Percentiles rank a stretch among this genome's conserved stretches.
Evolutionary conservation across 2,888 invertebrate genomes (phyloP).

Genomic region (Muscina levida): DNA sequence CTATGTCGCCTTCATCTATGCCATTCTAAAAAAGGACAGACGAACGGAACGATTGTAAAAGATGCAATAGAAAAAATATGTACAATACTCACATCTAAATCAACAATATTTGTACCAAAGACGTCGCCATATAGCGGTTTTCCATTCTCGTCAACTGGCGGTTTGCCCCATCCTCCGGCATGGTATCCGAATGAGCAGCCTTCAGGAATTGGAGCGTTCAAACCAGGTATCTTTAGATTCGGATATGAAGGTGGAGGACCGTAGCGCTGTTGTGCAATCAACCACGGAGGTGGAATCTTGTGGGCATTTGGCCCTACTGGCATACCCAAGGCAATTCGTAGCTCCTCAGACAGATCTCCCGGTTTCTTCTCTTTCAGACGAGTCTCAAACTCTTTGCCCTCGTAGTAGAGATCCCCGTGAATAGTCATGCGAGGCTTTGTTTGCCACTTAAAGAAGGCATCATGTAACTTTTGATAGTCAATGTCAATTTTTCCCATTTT

Average conservation of each 20-base stretch:
- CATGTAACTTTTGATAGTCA: conserved; percentile 99
- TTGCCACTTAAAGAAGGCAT: conserved; percentile 99
- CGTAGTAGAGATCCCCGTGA: conserved; percentile 99
- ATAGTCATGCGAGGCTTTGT: conserved; percentile 99
- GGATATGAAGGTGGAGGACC: conserved; percentile 99
- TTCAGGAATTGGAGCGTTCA: conserved; percentile 99
- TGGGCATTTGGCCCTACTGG: conserved; percentile 96
- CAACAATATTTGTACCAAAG: conserved; percentile 91
- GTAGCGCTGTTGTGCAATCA: conserved; percentile 87
- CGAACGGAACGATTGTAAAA: conserved; percentile 27
- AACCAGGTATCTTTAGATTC: conserved; percentile 97
- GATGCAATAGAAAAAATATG: background rate
- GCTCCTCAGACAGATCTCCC: conserved; percentile 96
- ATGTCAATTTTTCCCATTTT: conserved; percentile 99
- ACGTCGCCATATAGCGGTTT: conserved; percentile 99
- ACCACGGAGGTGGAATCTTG: conserved; percentile 95
- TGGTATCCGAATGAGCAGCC: conserved; percentile 99
- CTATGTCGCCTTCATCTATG: conserved; percentile 92
- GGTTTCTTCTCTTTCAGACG: conserved; percentile 98
- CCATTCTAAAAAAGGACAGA: conserved; percentile 80
- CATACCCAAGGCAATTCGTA: conserved; percentile 98
- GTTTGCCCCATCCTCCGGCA: conserved; percentile 99
- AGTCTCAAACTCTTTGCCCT: conserved; percentile 99
- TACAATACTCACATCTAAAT: conserved; percentile 83
- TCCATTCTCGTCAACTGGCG: conserved; percentile 98